Evolutionary conservation across 2,888 invertebrate species (phyloP).

Genomic region (Patella ulyssiponensis): DNA sequence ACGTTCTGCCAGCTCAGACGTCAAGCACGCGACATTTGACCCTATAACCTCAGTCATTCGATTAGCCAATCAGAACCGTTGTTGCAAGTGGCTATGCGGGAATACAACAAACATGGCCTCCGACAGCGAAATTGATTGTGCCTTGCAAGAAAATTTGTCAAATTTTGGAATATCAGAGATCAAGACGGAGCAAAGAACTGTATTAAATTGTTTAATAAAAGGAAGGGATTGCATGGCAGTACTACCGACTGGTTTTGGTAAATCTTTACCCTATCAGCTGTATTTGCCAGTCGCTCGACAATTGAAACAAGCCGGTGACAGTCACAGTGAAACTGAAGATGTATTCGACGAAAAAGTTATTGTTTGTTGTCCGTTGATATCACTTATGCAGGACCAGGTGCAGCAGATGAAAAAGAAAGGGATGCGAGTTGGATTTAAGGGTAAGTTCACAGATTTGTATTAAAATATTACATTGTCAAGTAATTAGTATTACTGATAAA

Average conservation of each 20-base stretch:
- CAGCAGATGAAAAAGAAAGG: background rate
- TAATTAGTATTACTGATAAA: no score
- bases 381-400: background rate
- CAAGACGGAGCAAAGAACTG: background rate
- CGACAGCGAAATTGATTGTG: background rate
- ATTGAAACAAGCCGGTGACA: background rate
- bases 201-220: background rate
- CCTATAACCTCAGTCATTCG: no score
- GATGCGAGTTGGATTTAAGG: background rate
- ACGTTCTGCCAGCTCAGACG: no score
- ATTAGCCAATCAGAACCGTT: no score
- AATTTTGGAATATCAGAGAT: constrained; percentile 2
- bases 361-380: background rate
- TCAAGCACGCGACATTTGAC: no score
- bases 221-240: background rate
- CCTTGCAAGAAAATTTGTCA: background rate
- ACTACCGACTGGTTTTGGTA: background rate
- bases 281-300: background rate
- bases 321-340: background rate
- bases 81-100: no score
- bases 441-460: background rate
- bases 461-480: no score
- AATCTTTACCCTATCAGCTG: background rate
- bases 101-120: background rate
- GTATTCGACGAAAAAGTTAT: background rate